Base-by-base conservation (phyloP, 1,140 invertebrate genomes). In the Leptinotarsa lineolata region DNA sequence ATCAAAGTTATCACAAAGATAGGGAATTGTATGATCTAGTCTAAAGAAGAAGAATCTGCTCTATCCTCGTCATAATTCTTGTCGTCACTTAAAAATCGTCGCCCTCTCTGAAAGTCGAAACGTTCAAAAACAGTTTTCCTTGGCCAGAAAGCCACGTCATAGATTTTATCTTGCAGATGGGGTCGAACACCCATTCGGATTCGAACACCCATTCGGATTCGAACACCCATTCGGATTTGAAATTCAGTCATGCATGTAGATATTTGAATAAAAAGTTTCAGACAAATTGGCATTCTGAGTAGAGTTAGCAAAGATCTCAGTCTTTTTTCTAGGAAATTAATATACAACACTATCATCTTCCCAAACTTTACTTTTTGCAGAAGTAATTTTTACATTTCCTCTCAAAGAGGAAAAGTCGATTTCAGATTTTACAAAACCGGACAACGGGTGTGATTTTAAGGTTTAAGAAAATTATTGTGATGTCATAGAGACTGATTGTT, bases 41-140 rank as follows among this genome's bases (percentile, higher is more conserved):
- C 16, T 16, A 20, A n/a, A 20, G 12, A 59, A 59, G 18, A 59
- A 59, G 54, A 58, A 58, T 59, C 18, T 16, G 54, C 18, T 58
- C 54, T 58, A 16, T 58, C 18, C 18, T 58, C 54, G 15, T 58
- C 54, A 58, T 3, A 18, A 16, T 58, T 18, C 15, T 58, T 18
- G 15, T 15, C 18, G 2, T 58, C 54, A 15, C 5, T 58, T 11
- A 59, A 20, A 15, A 59, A 59, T 59, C 54, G 16, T 59, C 54
- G 16, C 18, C 54, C 54, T 20, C 54, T 59, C 18, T 59, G 54
- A 11, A 59, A 59, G 13, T 59, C 54, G 18, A 59, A 59, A n/a
- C 54, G 54, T 59, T 59, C 54, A 20, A 59, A 59, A n/a, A 59
- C 18, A 59, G 54, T 59, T 59, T 20, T 59, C 8, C 18, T 59